These are phyloP conservation scores for Machimus rusticus DNA, from an alignment of 2,888 invertebrate genomes.

Conservation along the genomic window DNA sequence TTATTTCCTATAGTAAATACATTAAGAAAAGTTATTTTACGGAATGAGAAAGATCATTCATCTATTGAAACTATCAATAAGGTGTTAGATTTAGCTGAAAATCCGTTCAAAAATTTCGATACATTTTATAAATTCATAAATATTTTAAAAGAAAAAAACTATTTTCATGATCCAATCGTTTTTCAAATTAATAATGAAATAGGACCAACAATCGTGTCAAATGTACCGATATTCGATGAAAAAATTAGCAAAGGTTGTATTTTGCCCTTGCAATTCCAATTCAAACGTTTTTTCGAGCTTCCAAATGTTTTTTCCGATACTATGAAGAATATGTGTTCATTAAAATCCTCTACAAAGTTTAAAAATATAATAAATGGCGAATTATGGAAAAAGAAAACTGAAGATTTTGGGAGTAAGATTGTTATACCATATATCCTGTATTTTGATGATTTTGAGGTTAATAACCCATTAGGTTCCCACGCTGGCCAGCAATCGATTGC, in stretches of 20 bases:
- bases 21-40: neutral
- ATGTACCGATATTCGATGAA: neutral
- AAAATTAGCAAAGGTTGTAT: neutral
- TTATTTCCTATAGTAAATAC: neutral
- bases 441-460: no score
- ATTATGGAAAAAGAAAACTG: no score
- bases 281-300: no score
- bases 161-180: neutral
- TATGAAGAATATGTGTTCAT: no score
- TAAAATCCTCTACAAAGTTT: no score
- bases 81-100: neutral
- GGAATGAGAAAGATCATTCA: neutral
- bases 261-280: no score
- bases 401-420: no score
- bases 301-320: no score
- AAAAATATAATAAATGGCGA: no score
- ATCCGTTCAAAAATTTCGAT: neutral
- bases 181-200: neutral
- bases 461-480: no score
- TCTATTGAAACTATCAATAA: neutral
- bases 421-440: no score
- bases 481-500: no score
- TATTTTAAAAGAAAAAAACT: neutral
- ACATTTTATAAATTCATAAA: neutral
- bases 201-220: neutral